A percentile compares a stretch with the other conserved stretches of the same genome.
These are phyloP conservation scores for Brachionus sp. DNA, from an alignment of 1,140 invertebrate species.

Conservation along the genomic window DNA sequence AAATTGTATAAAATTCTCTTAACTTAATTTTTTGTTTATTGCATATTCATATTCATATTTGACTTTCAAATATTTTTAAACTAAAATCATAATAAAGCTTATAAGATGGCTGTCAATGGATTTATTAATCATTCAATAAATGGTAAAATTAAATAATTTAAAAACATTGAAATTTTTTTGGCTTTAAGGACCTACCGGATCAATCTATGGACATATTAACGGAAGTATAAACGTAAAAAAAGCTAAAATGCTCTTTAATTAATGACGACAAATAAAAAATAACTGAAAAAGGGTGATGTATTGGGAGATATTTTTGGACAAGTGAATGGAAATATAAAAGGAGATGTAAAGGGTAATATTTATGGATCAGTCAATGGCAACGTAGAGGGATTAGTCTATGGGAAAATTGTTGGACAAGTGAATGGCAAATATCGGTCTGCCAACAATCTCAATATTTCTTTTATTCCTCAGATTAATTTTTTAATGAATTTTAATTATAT, in stretches of 20 bases:
- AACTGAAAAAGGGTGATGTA: background rate
- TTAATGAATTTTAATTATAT: background rate
- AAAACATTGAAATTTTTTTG: background rate
- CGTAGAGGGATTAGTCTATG: background rate
- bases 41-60: background rate
- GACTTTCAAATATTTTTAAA: background rate
- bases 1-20: background rate
- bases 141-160: background rate
- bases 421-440: background rate
- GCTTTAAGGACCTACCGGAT: background rate
- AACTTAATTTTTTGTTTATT: background rate
- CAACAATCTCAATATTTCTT: background rate
- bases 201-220: background rate
- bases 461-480: background rate
- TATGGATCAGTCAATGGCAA: background rate
- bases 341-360: constrained; percentile 15
- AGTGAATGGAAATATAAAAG: background rate
- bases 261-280: background rate
- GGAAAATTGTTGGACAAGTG: background rate
- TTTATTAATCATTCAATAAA: background rate
- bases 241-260: background rate
- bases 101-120: background rate
- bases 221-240: background rate
- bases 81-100: background rate
- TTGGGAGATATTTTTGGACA: background rate